A percentile compares a stretch with the other conserved stretches of the same genome.
These are phyloP conservation scores for Pseudococcus longispinus DNA, from an alignment of 2,888 invertebrate species.

Conservation along the genomic window DNA sequence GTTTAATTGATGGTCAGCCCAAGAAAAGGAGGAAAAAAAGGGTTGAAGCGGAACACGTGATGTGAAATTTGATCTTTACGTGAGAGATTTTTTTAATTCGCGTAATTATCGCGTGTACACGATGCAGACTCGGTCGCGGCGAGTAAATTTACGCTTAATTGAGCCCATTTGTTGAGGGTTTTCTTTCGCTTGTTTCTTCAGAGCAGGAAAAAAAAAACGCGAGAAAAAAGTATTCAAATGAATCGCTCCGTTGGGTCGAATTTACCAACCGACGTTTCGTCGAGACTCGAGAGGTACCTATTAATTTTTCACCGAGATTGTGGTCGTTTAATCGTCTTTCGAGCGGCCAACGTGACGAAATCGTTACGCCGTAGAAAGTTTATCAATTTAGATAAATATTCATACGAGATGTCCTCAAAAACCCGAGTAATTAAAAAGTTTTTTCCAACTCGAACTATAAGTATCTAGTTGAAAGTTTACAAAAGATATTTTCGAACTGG, in stretches of 20 bases:
- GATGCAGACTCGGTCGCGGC: background rate
- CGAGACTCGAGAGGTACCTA: background rate
- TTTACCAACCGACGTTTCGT: background rate
- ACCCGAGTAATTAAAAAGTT: background rate
- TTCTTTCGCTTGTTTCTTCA: background rate
- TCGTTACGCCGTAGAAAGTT: background rate
- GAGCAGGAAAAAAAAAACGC: background rate
- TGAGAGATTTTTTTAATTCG: background rate
- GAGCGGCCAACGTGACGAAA: background rate
- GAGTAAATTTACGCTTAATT: background rate
- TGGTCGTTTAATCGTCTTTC: background rate
- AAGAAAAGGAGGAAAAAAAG: background rate
- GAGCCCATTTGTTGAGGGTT: background rate
- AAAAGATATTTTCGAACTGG: background rate
- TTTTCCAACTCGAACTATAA: background rate
- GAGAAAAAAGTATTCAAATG: background rate
- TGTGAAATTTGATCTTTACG: background rate
- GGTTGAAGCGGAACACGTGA: background rate
- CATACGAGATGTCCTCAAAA: background rate
- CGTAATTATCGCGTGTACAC: background rate
- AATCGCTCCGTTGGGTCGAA: background rate
- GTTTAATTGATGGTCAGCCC: background rate
- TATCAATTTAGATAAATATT: background rate
- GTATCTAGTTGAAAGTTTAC: background rate
- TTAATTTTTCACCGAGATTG: slow-evolving; percentile 22